phyloP scores from a whole-genome alignment of 2,113 vertebrate genomes.

The Aepyceros melampus region DNA sequence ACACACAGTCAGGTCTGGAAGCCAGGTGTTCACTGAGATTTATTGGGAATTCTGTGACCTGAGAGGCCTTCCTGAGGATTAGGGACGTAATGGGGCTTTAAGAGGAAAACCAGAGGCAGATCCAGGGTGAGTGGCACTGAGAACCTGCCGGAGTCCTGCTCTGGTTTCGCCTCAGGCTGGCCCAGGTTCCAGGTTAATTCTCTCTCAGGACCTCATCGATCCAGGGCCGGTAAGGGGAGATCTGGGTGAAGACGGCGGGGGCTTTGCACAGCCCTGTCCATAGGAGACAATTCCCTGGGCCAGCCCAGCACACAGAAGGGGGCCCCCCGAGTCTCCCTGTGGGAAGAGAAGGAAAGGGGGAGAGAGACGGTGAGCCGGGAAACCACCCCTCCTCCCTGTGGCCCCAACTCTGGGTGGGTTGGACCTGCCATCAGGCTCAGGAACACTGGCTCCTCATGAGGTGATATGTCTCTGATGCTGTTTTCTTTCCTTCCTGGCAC shows the following conservation, averaged over 20 bases:
- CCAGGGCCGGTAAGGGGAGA: constrained; percentile 45
- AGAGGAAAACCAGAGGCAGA: not conserved
- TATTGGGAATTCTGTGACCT: not conserved
- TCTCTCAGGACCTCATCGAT: constrained; percentile 46
- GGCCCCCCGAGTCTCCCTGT: constrained; percentile 66
- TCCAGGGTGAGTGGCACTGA: not conserved
- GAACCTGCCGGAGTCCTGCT: not conserved
- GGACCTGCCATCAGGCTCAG: not conserved
- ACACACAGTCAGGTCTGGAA: not conserved
- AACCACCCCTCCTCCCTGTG: not conserved
- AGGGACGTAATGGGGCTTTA: not conserved
- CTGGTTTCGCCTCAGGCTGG: not conserved
- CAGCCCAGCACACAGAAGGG: constrained; percentile 48
- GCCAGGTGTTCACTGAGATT: constrained; percentile 13
- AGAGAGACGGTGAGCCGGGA: not conserved
- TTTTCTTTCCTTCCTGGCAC: not conserved
- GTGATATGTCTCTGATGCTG: not conserved
- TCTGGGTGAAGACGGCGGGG: constrained; percentile 51
- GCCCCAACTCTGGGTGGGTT: not conserved
- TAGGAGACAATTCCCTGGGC: constrained; percentile 67
- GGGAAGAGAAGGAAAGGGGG: not conserved
- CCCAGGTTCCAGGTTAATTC: not conserved
- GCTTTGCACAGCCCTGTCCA: fast-evolving
- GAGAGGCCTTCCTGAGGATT: not conserved
- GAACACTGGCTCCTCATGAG: not conserved